These are phyloP conservation scores for Petrocephalus microphthalmus DNA, from an alignment of 2,113 vertebrate species.

Conservation along the genomic window DNA sequence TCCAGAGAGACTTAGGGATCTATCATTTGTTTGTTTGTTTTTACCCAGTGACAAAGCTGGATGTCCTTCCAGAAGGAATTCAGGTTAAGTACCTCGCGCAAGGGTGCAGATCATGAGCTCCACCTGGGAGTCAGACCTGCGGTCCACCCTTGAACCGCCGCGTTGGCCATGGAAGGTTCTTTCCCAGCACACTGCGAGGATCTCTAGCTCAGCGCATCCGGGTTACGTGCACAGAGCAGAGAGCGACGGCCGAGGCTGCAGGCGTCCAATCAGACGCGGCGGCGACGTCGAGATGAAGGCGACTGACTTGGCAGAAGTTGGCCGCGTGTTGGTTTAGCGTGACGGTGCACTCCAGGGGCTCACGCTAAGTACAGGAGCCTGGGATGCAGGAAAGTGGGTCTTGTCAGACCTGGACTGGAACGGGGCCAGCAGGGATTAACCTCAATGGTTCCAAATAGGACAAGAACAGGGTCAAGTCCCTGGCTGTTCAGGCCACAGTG, in stretches of 20 bases:
- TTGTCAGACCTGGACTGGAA: slow-evolving; percentile 5
- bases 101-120: not conserved
- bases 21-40: not conserved
- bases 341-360: not conserved
- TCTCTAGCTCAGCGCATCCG: not conserved
- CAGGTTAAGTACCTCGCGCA: not conserved
- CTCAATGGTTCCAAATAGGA: slow-evolving; percentile 5
- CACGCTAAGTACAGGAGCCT: not conserved
- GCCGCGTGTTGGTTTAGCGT: not conserved
- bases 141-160: not conserved
- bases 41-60: not conserved
- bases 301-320: not conserved
- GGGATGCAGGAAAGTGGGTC: not conserved
- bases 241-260: not conserved
- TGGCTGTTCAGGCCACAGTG: not conserved
- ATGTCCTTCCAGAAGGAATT: not conserved
- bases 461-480: slow-evolving; percentile 1
- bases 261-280: not conserved
- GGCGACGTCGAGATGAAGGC: not conserved
- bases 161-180: not conserved
- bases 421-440: slow-evolving; percentile 8
- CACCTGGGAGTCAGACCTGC: not conserved
- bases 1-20: not conserved
- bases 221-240: not conserved
- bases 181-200: not conserved